Evolutionary conservation across 2,888 invertebrate genomes (phyloP).

Genomic region (Amphiduros pacificus): DNA sequence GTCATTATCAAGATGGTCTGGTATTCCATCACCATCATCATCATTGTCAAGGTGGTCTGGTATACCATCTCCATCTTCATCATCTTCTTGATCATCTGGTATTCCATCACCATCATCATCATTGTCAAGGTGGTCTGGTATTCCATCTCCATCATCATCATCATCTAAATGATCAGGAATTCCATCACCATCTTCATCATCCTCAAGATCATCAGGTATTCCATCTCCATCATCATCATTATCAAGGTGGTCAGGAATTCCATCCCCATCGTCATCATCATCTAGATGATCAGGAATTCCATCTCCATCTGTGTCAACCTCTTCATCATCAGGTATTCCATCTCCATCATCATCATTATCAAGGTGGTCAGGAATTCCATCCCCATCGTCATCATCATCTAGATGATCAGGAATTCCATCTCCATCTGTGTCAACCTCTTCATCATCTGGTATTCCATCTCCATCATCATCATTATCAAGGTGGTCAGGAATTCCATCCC

Average conservation of each 20-base stretch:
- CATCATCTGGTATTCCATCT: conserved; percentile 16
- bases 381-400: conserved; percentile 15
- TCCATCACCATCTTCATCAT: conserved; percentile 45
- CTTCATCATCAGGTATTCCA: conserved; percentile 40
- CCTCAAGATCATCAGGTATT: conserved; percentile 35
- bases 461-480: conserved; percentile 11
- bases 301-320: conserved; percentile 36
- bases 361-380: conserved; percentile 34
- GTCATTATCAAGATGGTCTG: conserved; percentile 36
- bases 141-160: conserved; percentile 49
- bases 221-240: conserved; percentile 36
- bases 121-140: conserved; percentile 12
- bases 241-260: conserved; percentile 47
- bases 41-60: conserved; percentile 31
- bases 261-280: conserved; percentile 31
- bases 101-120: conserved; percentile 2
- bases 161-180: conserved; percentile 45
- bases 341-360: conserved; percentile 41
- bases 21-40: conserved; percentile 37
- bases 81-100: conserved; percentile 27
- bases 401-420: conserved; percentile 18
- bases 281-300: conserved; percentile 26
- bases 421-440: conserved; percentile 31
- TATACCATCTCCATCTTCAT: conserved; percentile 38
- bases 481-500: conserved; percentile 24